phyloP scores from a whole-genome alignment of 2,888 invertebrate species.

The Malthinus flaveolus region DNA sequence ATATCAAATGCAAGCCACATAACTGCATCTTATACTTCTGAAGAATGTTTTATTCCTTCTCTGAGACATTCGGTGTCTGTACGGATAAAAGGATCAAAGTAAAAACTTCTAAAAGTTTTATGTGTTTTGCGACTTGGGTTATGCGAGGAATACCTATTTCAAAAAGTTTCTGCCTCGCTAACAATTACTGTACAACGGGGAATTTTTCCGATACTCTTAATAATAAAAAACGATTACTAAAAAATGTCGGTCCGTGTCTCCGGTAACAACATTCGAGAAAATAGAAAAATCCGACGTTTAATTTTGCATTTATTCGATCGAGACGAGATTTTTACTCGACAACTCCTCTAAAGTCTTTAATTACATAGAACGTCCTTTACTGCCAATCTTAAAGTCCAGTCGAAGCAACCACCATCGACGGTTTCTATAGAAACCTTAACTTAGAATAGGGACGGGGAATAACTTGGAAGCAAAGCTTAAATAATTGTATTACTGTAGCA shows the following conservation, averaged over 20 bases:
- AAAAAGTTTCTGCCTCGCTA: conserved; percentile 23
- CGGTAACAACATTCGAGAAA: too few species aligned
- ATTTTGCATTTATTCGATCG: conserved; percentile 20
- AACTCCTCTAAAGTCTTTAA: conserved; percentile 18
- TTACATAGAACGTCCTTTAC: conserved; percentile 17
- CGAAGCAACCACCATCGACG: conserved; percentile 19
- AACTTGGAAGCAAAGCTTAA: conserved; percentile 32
- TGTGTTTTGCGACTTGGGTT: conserved; percentile 34
- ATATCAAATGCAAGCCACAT: conserved; percentile 37
- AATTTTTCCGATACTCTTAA: conserved; percentile 27
- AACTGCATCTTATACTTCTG: conserved; percentile 35
- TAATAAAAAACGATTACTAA: conserved; percentile 15
- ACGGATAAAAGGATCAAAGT: conserved; percentile 44
- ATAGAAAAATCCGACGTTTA: conserved; percentile 6
- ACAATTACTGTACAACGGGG: conserved; percentile 26
- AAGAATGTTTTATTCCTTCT: conserved; percentile 39
- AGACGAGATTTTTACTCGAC: conserved; percentile 9
- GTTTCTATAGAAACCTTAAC: conserved; percentile 31
- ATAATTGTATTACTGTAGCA: conserved; percentile 36
- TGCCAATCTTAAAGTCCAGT: conserved; percentile 27
- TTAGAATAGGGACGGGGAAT: conserved; percentile 31
- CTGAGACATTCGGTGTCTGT: conserved; percentile 37
- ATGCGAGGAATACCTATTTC: conserved; percentile 28
- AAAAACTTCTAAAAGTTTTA: conserved; percentile 39
- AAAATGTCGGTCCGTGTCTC: conserved; percentile 9